Base-by-base conservation (phyloP, 1,140 invertebrate species). In the Bombus fervidus region DNA sequence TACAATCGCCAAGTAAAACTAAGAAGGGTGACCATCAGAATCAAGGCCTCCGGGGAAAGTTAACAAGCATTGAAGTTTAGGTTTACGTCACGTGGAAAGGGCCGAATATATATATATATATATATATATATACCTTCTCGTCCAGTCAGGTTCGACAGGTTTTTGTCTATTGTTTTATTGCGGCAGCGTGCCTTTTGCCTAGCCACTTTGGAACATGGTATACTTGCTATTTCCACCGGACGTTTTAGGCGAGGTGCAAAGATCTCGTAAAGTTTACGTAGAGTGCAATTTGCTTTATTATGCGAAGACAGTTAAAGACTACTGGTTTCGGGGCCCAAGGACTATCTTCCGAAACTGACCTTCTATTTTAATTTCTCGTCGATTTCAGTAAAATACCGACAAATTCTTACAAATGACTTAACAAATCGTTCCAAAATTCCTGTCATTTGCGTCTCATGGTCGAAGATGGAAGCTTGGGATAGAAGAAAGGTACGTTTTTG, bases 31-130 rank as follows among this genome's bases (percentile, higher is more conserved):
- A 22, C 25, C 0, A 4, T 2, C 39, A 0, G 59, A 87, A 79
- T 82, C 73, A 87, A 41, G 47, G 62, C 59, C 73, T 13, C 57
- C 3, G 53, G 80, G 57, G 69, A 84, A 90, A 88, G 84, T 89
- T 76, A 89, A 89, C 79, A 34, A 80, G 66, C 43, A 3, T 43
- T 18, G 9, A 13, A 69, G 9, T 53, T 43, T 31, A 31, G 3
- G 68, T 22, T n/a, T 31, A 1, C 9, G 28, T 41, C 15, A 18
- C 13, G 1, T 25, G 39, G 13, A 18, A 72, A 43, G 25, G 28
- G 0, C 5, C 28, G 2, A 13, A 12, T 9, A 34, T 15, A 37
- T 80, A 68, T 34, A 37, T 80, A 66, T 31, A 31, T 39, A 12
- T 9, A 31, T 39, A 10, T 9, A 31, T 39, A 34, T 79, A 66